Evolutionary conservation across 2,797 vertebrate genomes (phyloP).

Genomic region (Brotula barbata): DNA sequence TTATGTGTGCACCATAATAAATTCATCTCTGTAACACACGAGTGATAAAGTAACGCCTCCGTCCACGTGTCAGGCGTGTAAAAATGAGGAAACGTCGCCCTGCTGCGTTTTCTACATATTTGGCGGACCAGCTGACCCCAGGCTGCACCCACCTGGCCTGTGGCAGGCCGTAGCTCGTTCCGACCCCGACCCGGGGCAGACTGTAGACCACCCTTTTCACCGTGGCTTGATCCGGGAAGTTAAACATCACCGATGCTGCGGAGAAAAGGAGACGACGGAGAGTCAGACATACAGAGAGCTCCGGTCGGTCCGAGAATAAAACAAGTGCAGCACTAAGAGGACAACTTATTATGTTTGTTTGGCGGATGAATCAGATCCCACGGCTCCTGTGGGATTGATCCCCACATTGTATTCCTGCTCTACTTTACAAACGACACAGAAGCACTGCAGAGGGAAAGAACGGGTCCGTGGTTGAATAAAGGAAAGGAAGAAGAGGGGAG

Average conservation of each 20-base stretch:
- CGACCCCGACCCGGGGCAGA: constrained; percentile 96
- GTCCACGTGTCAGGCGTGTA: no score
- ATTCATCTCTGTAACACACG: no score
- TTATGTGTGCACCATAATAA: no score
- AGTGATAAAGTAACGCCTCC: no score
- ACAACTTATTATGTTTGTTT: not conserved
- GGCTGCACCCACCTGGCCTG: constrained; percentile 91
- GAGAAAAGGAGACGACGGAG: constrained; percentile 26
- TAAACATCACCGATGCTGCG: constrained; percentile 98
- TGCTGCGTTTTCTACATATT: no score
- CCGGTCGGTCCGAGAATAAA: no score
- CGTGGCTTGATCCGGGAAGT: constrained; percentile 97
- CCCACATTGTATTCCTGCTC: no score
- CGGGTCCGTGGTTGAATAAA: not conserved
- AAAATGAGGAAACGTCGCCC: no score
- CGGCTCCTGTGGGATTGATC: no score
- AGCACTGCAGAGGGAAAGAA: constrained; percentile 24
- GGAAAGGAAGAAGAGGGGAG: not conserved
- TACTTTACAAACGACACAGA: no score
- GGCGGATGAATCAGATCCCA: not conserved
- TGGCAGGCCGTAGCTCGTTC: constrained; percentile 98
- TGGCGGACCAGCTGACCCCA: no score
- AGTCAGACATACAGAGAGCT: not conserved
- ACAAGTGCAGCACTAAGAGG: no score
- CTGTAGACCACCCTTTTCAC: constrained; percentile 98